Conservation (phyloP, 2,888 invertebrate species). For the Neoascia interrupta region DNA sequence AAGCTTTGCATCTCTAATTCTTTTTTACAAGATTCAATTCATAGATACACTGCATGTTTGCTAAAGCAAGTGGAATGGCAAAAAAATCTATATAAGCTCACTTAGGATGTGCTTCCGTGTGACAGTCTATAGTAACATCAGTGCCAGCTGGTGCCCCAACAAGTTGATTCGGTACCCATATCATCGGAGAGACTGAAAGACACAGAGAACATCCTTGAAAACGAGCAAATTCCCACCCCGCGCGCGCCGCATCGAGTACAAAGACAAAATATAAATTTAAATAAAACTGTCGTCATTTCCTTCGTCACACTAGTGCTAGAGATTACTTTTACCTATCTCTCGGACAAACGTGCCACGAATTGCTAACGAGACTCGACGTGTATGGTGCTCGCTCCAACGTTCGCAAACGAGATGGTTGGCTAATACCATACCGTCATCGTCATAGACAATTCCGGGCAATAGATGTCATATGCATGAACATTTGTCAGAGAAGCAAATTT, state of each 20-base stretch:
- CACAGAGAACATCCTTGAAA: conserved; percentile 34
- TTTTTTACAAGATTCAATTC: conserved; percentile 36
- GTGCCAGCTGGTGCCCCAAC: conserved; percentile 94
- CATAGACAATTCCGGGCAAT: conserved; percentile 67
- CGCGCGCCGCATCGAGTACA: conserved; percentile 18
- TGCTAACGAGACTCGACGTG: conserved; percentile 54
- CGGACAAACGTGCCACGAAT: conserved; percentile 66
- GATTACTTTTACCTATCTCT: conserved; percentile 67
- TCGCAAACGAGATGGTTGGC: too few relatives aligned
- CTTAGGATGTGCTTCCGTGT: conserved; percentile 93
- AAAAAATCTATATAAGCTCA: conserved; percentile 76
- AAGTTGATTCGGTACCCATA: conserved; percentile 96
- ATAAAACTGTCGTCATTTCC: conserved; percentile 70
- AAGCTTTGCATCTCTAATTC: conserved; percentile 11
- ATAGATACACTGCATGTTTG: conserved; percentile 3
- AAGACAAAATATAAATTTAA: conserved; percentile 65
- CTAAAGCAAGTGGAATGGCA: conserved; percentile 28
- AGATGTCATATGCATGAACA: conserved; percentile 69
- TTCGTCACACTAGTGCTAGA: conserved; percentile 61
- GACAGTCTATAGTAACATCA: conserved; percentile 95
- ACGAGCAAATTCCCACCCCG: conserved; percentile 7
- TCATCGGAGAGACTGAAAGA: conserved; percentile 91
- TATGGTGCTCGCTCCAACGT: too few relatives aligned
- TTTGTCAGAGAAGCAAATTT: conserved; percentile 63
- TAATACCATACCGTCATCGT: conserved; percentile 57